Evolutionary conservation across 1,140 invertebrate genomes (phyloP).

Genomic region (Drosophila sproati): DNA sequence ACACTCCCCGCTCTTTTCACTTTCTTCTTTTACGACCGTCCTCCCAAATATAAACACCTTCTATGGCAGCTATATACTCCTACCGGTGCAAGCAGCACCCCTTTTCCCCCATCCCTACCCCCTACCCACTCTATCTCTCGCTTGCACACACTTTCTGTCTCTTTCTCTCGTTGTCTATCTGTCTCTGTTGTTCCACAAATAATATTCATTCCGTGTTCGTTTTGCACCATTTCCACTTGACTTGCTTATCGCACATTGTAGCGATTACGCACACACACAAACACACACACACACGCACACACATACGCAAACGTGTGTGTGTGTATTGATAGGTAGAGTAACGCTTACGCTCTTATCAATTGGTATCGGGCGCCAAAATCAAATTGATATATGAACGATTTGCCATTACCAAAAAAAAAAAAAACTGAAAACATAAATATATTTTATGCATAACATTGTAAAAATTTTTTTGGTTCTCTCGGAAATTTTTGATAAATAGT

Average conservation of each 20-base stretch:
- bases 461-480: not conserved
- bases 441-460: not conserved
- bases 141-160: not conserved
- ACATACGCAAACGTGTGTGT: not conserved
- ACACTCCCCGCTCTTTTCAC: no score
- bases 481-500: constrained; percentile 4
- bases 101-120: constrained; percentile 4
- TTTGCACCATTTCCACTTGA: constrained; percentile 47
- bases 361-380: constrained; percentile 63
- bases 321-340: constrained; percentile 35
- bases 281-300: constrained; percentile 21
- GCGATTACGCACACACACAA: constrained; percentile 54
- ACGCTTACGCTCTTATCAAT: constrained; percentile 51
- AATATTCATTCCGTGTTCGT: constrained; percentile 67
- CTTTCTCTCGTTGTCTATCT: not conserved
- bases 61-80: not conserved
- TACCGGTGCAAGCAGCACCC: no score
- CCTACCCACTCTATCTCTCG: constrained; percentile 4
- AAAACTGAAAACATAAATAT: constrained; percentile 10
- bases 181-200: not conserved
- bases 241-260: constrained; percentile 59
- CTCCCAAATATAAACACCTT: constrained; percentile 38
- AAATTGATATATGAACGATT: constrained; percentile 82
- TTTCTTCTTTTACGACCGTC: constrained; percentile 14
- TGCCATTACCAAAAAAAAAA: constrained; percentile 61